Base-by-base conservation (phyloP, 1,140 invertebrate species). In the Rhynchophorus ferrugineus region DNA sequence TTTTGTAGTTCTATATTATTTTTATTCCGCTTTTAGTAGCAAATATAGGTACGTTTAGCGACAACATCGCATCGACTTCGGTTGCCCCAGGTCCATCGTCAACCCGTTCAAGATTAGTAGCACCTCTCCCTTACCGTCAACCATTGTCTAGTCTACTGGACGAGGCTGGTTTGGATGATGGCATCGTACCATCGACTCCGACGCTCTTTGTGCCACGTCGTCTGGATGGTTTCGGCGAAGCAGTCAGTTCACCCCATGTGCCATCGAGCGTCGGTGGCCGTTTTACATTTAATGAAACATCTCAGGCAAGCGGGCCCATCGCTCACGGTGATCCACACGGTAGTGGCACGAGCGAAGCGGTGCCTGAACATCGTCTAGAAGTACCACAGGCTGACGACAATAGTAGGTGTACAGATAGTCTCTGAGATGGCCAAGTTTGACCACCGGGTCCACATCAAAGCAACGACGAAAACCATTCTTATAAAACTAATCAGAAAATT, bases 151-250 rank as follows among this genome's bases (percentile, higher is more conserved):
- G 70, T 36, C 72, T 71, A 49, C 70, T 73, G 13, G 73, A 73
- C 36, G 82, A 83, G 60, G 87, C 91, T 61, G 82, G 81, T 17
- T 83, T 81, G 3, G 90, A 91, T 67, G 90, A 93, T 64, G 85
- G 67, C 44, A 91, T 92, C 57, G 90, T 95, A 9, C 91, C 91
- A 3, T 90, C 88, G 46, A 94, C 90, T 1, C 91, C 90, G 0
- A 93, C 89, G 0, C 69, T 93, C 1, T 89, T 86, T 64, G 82
- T 89, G 20, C 87, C 89, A 3, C 74, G 89, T 47, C 77, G 90
- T 60, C 84, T 78, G 42, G 91, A 95, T 69, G 90, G 88, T 24
- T 94, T 93, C 70, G 88, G 90, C 17, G 91, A 95, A 69, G 89
- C 90, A 46, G 87, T 93, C 7, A 93, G 89, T 69, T 95, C 91